A percentile compares a stretch with the other conserved stretches of the same genome.
Evolutionary conservation across 1,140 invertebrate genomes (phyloP).

Genomic region (Aphelenchoides fujianensis): DNA sequence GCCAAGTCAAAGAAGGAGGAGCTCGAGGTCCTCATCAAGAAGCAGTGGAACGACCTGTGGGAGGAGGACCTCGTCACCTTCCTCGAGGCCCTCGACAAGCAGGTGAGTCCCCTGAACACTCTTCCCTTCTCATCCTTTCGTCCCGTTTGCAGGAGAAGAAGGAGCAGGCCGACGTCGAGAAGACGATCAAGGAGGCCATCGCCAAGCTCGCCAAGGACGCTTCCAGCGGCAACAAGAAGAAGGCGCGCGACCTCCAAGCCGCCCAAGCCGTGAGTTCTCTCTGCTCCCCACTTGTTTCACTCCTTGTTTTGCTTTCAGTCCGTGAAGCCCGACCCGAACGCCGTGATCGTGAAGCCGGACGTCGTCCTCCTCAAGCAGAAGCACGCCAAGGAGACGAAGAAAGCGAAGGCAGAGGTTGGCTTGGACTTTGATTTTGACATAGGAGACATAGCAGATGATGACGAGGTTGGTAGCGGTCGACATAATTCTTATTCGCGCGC

Average conservation of each 20-base stretch:
- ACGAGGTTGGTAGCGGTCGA: too few relatives aligned
- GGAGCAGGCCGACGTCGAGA: slow-evolving; percentile 37
- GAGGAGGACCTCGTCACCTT: slow-evolving; percentile 79
- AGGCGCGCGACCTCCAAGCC: too few relatives aligned
- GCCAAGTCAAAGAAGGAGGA: slow-evolving; percentile 67
- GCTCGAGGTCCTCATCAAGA: slow-evolving; percentile 63
- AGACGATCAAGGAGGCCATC: slow-evolving; percentile 5
- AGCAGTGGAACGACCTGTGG: slow-evolving; percentile 79
- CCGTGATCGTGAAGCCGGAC: slow-evolving; percentile 1
- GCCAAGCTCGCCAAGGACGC: slow-evolving; percentile 31
- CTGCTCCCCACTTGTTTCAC: too few relatives aligned
- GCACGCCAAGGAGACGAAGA: slow-evolving; percentile 21
- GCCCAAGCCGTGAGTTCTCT: too few relatives aligned
- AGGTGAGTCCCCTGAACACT: too few relatives aligned
- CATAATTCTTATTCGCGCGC: too few relatives aligned
- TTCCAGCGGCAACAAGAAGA: slow-evolving; percentile 45
- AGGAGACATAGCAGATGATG: too few relatives aligned
- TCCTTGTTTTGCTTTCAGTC: too few relatives aligned
- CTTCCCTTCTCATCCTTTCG: too few relatives aligned
- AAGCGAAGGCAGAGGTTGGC: not conserved
- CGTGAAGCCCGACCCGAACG: too few relatives aligned
- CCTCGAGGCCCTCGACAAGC: slow-evolving; percentile 68
- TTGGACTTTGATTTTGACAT: too few relatives aligned
- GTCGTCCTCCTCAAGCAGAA: slow-evolving; percentile 27
- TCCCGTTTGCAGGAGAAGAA: not conserved